Base-by-base conservation (phyloP, 35 echinoderm and acorn worm genomes). In the Apostichopus californicus region DNA sequence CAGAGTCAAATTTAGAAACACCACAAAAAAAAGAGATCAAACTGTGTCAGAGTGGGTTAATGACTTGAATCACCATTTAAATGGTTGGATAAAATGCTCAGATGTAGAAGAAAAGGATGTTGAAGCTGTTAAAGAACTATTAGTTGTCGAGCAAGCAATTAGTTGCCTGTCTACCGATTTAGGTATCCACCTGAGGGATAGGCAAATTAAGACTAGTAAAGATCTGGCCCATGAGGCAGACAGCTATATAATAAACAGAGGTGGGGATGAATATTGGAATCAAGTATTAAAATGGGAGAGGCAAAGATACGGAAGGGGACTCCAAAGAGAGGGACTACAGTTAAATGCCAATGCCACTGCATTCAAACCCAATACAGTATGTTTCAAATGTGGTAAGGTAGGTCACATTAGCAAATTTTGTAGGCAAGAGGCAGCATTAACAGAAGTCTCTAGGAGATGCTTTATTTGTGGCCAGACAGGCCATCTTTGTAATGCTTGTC, bases 1-100 rank as follows among this genome's bases (percentile, higher is more conserved):
- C 25, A 34, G 28, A 14, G 13, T 82, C 2, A 13, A 54, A 82
- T 82, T 82, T 82, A 28, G 53, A 9, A 82, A 54, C 24, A 14
- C 9, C 23, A 0, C 1, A 0, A 10, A 82, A 52, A 15, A 28
- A 55, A 11, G 52, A 34, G 11, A 54, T 7, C 28, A 82, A 8
- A 11, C 79, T 2, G 18, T 82, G 8, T 6, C 23, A 82, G 34
- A 82, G 55, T 55, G 79, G 79, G 55, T 55, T 3, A 55, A 82
- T 15, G 4, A 82, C 8, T 55, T 55, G 46, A 54, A 55, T 55
- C 5, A 82, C 17, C 3, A 12, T 28, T 13, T 82, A 1, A 52
- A 56, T 82, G 28, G 46, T 82, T 82, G 34, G 46, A 82, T 82
- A 54, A 81, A 81, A 81, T 9, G 17, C 15, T 26, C 79, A 46